Percentiles rank a stretch among this genome's conserved stretches.
phyloP scores from a whole-genome alignment of 2,797 vertebrate species.

The Chelon labrosus region DNA sequence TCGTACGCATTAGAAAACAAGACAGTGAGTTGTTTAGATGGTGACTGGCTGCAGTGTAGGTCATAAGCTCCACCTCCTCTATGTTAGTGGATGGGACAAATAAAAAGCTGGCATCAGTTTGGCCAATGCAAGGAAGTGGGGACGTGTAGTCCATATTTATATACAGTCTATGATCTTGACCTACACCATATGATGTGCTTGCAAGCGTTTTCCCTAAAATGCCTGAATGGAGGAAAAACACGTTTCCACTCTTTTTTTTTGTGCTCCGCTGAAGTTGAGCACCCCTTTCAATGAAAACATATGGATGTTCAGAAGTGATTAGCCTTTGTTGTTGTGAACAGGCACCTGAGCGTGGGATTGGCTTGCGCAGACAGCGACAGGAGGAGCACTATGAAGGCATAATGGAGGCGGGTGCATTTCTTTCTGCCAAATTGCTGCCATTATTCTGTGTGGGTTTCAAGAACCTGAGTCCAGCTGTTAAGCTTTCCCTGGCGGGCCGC shows the following conservation, averaged over 20 bases:
- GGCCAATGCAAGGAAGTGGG: no score
- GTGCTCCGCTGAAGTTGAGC: conserved; percentile 5
- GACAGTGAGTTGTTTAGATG: no score
- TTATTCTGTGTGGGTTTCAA: conserved; percentile 60
- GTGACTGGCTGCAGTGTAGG: no score
- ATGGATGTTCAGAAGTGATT: conserved; percentile 53
- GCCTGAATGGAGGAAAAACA: background rate
- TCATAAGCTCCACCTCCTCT: no score
- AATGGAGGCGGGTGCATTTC: conserved; percentile 56
- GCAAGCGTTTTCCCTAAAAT: conserved; percentile 1
- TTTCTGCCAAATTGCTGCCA: conserved; percentile 72
- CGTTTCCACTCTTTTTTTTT: background rate
- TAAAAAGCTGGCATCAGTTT: no score
- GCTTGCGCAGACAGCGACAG: conserved; percentile 27
- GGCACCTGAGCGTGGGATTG: conserved; percentile 48
- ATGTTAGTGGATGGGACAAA: no score
- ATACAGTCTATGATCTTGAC: no score
- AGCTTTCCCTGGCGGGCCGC: conserved; percentile 43
- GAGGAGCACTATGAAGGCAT: conserved; percentile 37
- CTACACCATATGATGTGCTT: no score
- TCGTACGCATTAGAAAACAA: no score
- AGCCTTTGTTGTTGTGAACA: conserved; percentile 53
- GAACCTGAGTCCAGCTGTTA: conserved; percentile 73
- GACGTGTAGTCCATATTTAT: no score
- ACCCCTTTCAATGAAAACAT: conserved; percentile 40